Evolutionary conservation across 1,140 invertebrate genomes (phyloP), one percentile per base, ranked within the genome.

Genomic region (Phthorimaea operculella): DNA sequence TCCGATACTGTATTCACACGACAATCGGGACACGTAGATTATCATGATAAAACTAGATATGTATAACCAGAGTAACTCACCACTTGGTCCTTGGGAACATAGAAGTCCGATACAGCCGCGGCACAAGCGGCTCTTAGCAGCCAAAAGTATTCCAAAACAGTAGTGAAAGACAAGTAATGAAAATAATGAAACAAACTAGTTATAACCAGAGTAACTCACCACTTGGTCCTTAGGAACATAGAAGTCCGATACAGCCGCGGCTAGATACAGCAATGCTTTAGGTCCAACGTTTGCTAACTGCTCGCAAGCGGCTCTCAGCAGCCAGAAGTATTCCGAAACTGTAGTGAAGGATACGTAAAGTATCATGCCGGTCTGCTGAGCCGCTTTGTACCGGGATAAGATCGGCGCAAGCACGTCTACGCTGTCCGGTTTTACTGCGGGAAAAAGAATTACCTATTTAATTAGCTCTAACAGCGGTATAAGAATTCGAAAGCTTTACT

Each of bases 31-130:
- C 5, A 97, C 83, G 75, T 91, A 90, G 5, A 96, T 72, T 48
- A 96, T 88, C 68, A 28, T 28, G 6, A 28, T n/a, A 6, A 28
- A 28, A 4, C 2, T 4, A 28, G 6, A 2, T 28, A 28, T 2
- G 2, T 28, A 28, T 28, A 28, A 28, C 21, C 6, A 28, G 21
- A 28, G 21, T 28, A 33, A 79, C 82, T 89, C 85, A 97, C 96
- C 92, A 99, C 93, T 88, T 97, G 88, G 78, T 93, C 91, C 60
- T 92, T 90, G 49, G 97, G 96, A 81, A 99, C 92, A 80, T 99
- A 99, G 88, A 99, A 99, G 85, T 99, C 98, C 1, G 98, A 98
- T 0, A 99, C 98, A 12, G 98, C 98, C 15, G 98, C 98, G 28
- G 98, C 97, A 67, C 95, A 93, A 54, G 92, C 91, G 17, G 91